Evolutionary conservation across 2,113 vertebrate species (phyloP).

Genomic region (Apus apus): DNA sequence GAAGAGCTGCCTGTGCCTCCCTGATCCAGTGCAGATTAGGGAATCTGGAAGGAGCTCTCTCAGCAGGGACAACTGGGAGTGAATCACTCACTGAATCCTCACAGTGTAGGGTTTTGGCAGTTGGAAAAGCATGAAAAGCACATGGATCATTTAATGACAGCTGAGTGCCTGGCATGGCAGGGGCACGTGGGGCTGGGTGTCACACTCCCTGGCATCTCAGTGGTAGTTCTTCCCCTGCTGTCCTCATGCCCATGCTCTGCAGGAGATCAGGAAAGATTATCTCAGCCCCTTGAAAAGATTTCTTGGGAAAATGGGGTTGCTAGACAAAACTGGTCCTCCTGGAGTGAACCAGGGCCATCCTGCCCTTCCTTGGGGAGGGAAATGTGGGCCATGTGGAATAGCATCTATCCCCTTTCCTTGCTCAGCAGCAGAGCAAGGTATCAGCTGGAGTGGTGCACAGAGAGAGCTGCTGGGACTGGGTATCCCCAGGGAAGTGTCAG

Average conservation of each 20-base stretch:
- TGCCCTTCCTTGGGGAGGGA: background rate
- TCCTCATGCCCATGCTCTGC: background rate
- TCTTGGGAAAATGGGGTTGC: background rate
- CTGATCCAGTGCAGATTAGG: background rate
- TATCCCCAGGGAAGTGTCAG: background rate
- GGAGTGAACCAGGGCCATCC: background rate
- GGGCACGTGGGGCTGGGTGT: background rate
- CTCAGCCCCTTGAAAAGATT: background rate
- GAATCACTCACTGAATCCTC: background rate
- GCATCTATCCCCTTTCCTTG: background rate
- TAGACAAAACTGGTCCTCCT: background rate
- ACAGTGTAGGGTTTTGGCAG: background rate
- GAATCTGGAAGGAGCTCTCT: background rate
- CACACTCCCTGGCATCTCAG: accelerated
- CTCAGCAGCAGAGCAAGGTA: background rate
- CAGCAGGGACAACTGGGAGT: background rate
- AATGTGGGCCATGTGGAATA: background rate
- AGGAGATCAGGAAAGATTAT: background rate
- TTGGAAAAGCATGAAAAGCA: background rate
- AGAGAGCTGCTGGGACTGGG: background rate
- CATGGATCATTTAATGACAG: background rate
- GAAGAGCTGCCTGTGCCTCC: background rate
- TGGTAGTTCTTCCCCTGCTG: background rate
- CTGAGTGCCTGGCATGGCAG: accelerated
- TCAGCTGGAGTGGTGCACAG: background rate